Base-by-base conservation (phyloP, 1,140 invertebrate species). In the Phymastichus coffea region DNA sequence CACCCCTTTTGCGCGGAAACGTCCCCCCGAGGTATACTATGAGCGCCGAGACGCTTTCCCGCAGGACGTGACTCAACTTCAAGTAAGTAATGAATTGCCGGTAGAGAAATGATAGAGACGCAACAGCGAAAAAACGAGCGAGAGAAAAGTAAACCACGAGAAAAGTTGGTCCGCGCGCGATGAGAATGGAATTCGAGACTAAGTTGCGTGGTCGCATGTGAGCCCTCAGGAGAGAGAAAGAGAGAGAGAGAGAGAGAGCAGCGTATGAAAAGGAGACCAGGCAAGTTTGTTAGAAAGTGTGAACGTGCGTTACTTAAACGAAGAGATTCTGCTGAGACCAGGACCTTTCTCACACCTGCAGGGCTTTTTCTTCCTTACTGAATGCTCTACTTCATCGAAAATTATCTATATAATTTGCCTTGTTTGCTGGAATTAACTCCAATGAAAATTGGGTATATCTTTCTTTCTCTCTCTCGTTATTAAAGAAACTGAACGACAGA, bases 81-180 rank as follows among this genome's bases (percentile, higher is more conserved):
- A 54, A 55, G 60, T 73, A 71, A n/a, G n/a, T n/a, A n/a, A 73
- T 73, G 71, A 73, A 73, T 73, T 66, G 63, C 65, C 61, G 47
- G 63, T 54, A n/a, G n/a, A n/a, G 64, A 63, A 60, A 68, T 69
- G 68, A 70, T 67, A 67, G 62, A 66, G 62, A 59, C n/a, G n/a
- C n/a, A n/a, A 48, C 40, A 60, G 63, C 55, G 51, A 15, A 47
- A 41, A 41, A 46, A 56, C 8, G 2, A n/a, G 17, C 8, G 19
- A n/a, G 48, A 20, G 28, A 33, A 23, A 35, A 37, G 7, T 14
- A 28, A n/a, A 8, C 15, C 15, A 10, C 14, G 44, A 46, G 28
- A 54, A 4, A 26, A 48, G 54, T n/a, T n/a, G n/a, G n/a, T n/a
- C n/a, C n/a, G 22, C 7, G 37, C 22, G 41, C 23, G 43, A 20